Base-by-base conservation (phyloP, 2,888 invertebrate species). In the Rhingia campestris region DNA sequence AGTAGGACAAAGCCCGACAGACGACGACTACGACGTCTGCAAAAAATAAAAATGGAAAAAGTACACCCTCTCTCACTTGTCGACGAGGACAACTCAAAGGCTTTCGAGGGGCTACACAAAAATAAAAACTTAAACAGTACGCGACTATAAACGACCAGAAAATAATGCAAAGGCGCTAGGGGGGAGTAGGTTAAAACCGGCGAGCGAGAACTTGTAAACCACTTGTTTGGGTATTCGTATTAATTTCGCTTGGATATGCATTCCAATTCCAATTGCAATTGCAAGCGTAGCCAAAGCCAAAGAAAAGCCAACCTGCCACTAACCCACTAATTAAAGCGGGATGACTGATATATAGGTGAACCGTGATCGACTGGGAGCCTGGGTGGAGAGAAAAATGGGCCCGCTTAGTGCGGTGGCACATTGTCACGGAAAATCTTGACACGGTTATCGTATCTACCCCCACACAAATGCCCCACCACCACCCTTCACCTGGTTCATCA, bases 11-110 rank as follows among this genome's bases (percentile, higher is more conserved):
- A 35, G 79, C 59, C 22, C 67, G 49, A 69, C 77, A 77, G 82
- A 82, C 82, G 81, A 63, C 77, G 47, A 66, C 66, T n/a, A n/a
- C 22, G 22, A 22, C 22, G 77, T 81, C 81, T 82, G 61, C 77
- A 59, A 10, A 45, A n/a, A 45, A 10, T 41, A 41, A 72, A 79
- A 73, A 61, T 12, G 61, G 35, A 70, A 69, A 51, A 73, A 61
- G 45, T 63, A 47, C 49, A 39, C 67, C 53, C 79, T 47, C 51
- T 51, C 63, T 67, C 79, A 73, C 73, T 61, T 67, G 77, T 69
- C 73, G 79, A 79, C 82, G 72, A 82, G 72, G 77, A 82, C 72
- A 82, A 59, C 63, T 79, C 67, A 82, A 82, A 79, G 82, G 79
- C 73, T 82, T 79, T 77, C 63, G 63, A 73, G 79, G 56, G 56